Evolutionary conservation across 1,140 invertebrate species (phyloP), one percentile per base, ranked within the genome.

Genomic region (Charaxes varanes): DNA sequence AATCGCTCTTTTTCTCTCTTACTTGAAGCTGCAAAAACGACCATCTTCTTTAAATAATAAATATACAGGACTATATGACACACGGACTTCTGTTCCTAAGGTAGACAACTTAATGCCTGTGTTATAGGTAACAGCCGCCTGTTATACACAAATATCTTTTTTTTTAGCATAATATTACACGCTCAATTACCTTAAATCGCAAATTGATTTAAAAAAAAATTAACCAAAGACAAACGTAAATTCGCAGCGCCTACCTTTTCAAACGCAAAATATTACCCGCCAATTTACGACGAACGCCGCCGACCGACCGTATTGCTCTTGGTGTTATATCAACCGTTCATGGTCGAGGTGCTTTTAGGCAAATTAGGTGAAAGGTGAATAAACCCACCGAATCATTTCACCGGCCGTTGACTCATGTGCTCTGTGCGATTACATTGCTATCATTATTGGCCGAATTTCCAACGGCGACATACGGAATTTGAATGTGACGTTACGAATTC

Each of bases 351-450:
- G 56, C 60, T 62, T 72, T 68, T 72, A 67, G 57, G 62, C 69
- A 74, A 80, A 80, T 74, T 80, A 62, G 72, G 76, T 80, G 76
- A 80, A 77, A 80, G 72, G 72, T 80, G 57, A 77, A 69, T 41
- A 64, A 62, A 60, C 69, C 22, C 41, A 17, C 41, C 58, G 53
- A 63, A 70, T 65, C 70, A 74, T 77, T 79, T 73, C 70, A 64
- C 66, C 68, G 70, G 70, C 38, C 73, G 60, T 66, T 70, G 71
- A 77, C 70, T 72, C 62, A 69, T 57, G 52, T 41, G 56, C n/a
- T n/a, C 27, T 30, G 36, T 63, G 67, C 62, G 61, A 74, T 72
- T 73, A 62, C 54, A 62, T 35, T 57, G 58, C 54, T 68, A 72
- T 72, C 62, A 72, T 66, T 74, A 67, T 62, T 72, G 68, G 62